These are phyloP conservation scores for Galaxea fascicularis DNA, from an alignment of 92 coral and sea anemone genomes.

Conservation along the genomic window DNA sequence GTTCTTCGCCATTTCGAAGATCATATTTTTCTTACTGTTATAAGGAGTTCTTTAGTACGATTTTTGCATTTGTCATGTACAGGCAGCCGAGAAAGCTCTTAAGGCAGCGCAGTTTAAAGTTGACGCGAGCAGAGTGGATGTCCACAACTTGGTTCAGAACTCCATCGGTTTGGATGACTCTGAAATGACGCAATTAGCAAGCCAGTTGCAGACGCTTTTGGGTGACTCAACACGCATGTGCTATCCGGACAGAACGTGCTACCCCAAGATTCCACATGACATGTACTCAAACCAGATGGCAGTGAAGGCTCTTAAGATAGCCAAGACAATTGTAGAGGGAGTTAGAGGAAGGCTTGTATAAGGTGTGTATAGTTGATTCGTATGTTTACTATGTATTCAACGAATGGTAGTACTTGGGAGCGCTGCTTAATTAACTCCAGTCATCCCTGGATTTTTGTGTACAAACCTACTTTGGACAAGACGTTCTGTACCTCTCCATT, in stretches of 20 bases:
- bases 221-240: slow-evolving; percentile 78
- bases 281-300: slow-evolving; percentile 38
- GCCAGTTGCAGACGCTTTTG: slow-evolving; percentile 39
- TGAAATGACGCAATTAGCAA: slow-evolving; percentile 33
- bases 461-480: no score
- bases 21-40: no score
- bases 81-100: slow-evolving; percentile 8
- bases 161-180: neutral
- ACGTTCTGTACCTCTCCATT: no score
- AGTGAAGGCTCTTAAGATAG: neutral
- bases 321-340: neutral
- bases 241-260: slow-evolving; percentile 72
- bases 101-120: neutral
- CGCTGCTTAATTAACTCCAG: no score
- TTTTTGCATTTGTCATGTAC: neutral
- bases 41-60: no score
- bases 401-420: no score
- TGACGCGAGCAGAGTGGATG: neutral
- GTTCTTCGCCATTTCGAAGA: no score
- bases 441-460: no score
- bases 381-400: no score
- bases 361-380: neutral
- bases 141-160: slow-evolving; percentile 20
- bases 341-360: neutral
- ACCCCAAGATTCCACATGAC: slow-evolving; percentile 73